Evolutionary conservation across 1,140 invertebrate species (phyloP), one percentile per base, ranked within the genome.

Genomic region (Brachionus rubens): DNA sequence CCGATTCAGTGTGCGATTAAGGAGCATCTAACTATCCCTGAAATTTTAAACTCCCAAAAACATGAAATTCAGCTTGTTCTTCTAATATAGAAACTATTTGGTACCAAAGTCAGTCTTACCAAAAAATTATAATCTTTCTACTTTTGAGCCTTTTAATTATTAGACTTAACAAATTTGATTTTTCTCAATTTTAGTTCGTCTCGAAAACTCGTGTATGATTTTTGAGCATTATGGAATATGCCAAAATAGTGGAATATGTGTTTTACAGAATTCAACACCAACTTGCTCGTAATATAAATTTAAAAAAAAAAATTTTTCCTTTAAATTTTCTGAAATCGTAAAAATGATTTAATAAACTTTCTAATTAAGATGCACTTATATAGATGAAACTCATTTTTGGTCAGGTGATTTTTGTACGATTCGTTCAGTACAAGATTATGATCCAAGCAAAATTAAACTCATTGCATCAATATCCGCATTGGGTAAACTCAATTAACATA

Each of bases 301-400:
- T 65, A 46, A 14, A 46, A 7, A 7, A 46, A 7, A 5, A 46
- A 46, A 14, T 46, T 65, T 2, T 1, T 62, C 40, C 16, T 62
- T 62, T 19, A 4, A 12, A 12, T 1, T 21, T 62, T 40, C 16
- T 9, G 6, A 30, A 43, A 40, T 59, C n/a, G n/a, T n/a, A n/a
- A n/a, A n/a, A n/a, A n/a, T n/a, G n/a, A n/a, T n/a, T n/a, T n/a
- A n/a, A n/a, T n/a, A n/a, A n/a, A n/a, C n/a, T 59, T 59, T 36
- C 19, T 59, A 9, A 65, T 16, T 10, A 14, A 65, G 59, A 24
- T 65, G 59, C 30, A 26, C 41, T 1, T 65, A 65, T 1, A 41
- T 65, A 43, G 59, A 65, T 26, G 59, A 65, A n/a, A 65, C 16
- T 26, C 40, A 65, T 65, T 65, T 43, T 65, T 65, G 59, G 59